Conservation (phyloP, 2,888 invertebrate genomes). For the Cheilosia grossa region DNA sequence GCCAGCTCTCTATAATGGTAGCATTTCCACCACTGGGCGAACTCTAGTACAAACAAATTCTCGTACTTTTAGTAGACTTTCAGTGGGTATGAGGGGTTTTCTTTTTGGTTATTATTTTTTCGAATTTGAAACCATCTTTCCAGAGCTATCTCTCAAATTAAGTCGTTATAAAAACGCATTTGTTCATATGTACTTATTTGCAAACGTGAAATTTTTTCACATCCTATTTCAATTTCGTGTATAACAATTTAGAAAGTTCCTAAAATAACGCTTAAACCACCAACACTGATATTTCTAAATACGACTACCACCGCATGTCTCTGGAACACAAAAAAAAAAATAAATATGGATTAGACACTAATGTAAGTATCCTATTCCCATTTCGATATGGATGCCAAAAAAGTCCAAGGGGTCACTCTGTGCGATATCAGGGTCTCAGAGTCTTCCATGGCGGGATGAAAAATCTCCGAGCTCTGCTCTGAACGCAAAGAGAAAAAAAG, state of each 20-base stretch:
- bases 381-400: neutral
- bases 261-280: neutral
- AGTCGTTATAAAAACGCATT: too few relatives aligned
- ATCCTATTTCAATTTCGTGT: neutral
- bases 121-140: too few relatives aligned
- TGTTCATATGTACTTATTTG: too few relatives aligned
- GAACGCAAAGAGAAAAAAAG: conserved; percentile 4
- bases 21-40: too few relatives aligned
- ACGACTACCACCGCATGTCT: neutral
- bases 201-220: too few relatives aligned
- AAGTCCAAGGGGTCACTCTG: conserved; percentile 1
- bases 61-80: too few relatives aligned
- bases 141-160: too few relatives aligned
- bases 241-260: neutral
- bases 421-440: neutral
- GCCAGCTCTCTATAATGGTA: too few relatives aligned
- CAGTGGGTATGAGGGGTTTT: too few relatives aligned
- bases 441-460: neutral
- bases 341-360: neutral
- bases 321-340: neutral
- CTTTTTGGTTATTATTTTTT: too few relatives aligned
- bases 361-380: neutral
- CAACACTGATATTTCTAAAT: neutral
- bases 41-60: too few relatives aligned
- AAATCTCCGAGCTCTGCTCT: conserved; percentile 8